Evolutionary conservation across 2,113 vertebrate genomes (phyloP).

Genomic region (Canis aureus): DNA sequence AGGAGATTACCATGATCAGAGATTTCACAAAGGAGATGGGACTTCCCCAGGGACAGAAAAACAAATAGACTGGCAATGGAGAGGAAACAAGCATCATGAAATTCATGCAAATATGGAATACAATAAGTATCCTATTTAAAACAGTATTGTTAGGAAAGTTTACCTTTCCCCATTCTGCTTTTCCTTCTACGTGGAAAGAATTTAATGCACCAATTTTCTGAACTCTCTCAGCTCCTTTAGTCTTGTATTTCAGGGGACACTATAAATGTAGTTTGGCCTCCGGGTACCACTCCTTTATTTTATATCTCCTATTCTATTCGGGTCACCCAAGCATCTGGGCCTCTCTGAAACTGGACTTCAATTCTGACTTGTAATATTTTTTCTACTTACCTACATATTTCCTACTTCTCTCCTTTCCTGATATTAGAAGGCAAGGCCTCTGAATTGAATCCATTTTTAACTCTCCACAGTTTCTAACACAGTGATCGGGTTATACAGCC

Average conservation of each 20-base stretch:
- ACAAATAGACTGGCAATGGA: not conserved
- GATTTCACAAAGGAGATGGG: not conserved
- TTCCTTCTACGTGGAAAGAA: constrained; percentile 4
- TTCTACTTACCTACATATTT: not conserved
- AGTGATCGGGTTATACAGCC: not conserved
- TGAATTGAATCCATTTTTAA: constrained; percentile 3
- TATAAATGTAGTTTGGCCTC: not conserved
- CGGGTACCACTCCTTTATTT: not conserved
- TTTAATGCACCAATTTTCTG: not conserved
- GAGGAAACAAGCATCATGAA: not conserved
- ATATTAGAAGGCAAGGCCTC: not conserved
- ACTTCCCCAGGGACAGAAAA: not conserved
- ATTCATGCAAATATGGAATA: not conserved
- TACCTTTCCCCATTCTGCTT: not conserved
- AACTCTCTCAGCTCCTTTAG: not conserved
- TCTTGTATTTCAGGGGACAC: not conserved
- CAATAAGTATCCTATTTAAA: not conserved
- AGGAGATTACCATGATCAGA: constrained; percentile 12
- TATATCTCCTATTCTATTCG: not conserved
- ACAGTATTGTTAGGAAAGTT: not conserved
- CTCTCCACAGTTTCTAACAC: not conserved
- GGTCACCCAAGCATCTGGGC: not conserved
- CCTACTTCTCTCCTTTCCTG: not conserved
- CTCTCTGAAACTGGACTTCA: constrained; percentile 24
- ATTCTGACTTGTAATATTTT: constrained; percentile 13